phyloP scores from a whole-genome alignment of 2,888 invertebrate genomes.

The Brachyptera risi region DNA sequence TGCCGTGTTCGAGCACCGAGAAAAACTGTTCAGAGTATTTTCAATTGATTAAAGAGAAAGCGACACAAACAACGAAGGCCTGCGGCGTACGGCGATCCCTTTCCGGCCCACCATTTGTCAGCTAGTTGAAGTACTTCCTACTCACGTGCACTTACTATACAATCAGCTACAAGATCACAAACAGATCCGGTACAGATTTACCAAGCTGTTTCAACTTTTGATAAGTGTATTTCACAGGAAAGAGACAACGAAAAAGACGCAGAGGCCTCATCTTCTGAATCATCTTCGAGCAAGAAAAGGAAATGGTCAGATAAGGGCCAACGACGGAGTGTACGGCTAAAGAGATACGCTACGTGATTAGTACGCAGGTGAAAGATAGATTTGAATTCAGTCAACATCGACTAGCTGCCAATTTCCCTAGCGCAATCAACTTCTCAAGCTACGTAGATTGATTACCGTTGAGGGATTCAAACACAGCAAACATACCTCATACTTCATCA shows the following conservation, averaged over 20 bases:
- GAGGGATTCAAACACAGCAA: neutral
- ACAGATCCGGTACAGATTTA: conserved; percentile 18
- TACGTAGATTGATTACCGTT: neutral
- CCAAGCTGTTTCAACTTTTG: conserved; percentile 26
- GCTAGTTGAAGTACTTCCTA: conserved; percentile 38
- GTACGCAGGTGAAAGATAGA: conserved; percentile 34
- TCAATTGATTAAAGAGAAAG: conserved; percentile 32
- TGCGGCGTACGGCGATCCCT: neutral
- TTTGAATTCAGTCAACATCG: conserved; percentile 37
- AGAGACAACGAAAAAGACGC: conserved; percentile 7
- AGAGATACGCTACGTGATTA: conserved; percentile 38
- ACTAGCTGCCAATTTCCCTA: conserved; percentile 34
- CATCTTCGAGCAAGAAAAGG: neutral
- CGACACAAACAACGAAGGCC: conserved; percentile 14
- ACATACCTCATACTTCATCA: conserved; percentile 33
- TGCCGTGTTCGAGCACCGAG: conserved; percentile 34
- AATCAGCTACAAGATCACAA: conserved; percentile 33
- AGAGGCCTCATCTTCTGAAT: neutral
- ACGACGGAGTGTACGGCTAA: conserved; percentile 26
- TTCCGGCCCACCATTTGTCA: conserved; percentile 31
- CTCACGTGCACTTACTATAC: conserved; percentile 35
- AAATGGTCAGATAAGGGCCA: neutral
- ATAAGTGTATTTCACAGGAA: conserved; percentile 26
- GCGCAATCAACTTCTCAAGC: no score
- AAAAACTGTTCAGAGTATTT: conserved; percentile 36